phyloP scores from a whole-genome alignment of 2,113 vertebrate species.

The Vanacampus margaritifer region DNA sequence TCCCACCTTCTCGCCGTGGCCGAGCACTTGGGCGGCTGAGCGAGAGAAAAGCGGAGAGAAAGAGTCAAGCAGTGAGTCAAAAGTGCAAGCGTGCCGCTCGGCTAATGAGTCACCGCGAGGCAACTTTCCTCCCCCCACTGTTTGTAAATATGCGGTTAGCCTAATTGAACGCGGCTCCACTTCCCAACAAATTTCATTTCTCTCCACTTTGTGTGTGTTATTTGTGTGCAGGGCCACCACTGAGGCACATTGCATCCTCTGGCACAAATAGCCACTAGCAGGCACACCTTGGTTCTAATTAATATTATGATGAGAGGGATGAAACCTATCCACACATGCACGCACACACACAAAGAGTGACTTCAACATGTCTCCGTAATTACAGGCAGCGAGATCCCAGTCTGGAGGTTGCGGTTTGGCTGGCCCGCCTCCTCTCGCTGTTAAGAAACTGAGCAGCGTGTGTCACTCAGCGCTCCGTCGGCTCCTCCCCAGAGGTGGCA shows the following conservation, averaged over 20 bases:
- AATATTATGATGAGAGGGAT: constrained; percentile 18
- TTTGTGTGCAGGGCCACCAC: background rate
- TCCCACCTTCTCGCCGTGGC: constrained; percentile 33
- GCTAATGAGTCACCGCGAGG: constrained; percentile 67
- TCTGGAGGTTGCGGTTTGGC: constrained; percentile 70
- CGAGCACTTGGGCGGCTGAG: constrained; percentile 30
- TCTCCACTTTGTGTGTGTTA: constrained; percentile 25
- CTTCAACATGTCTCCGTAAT: constrained; percentile 63
- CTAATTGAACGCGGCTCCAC: constrained; percentile 67
- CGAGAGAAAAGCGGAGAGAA: constrained; percentile 4
- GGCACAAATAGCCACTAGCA: constrained; percentile 22
- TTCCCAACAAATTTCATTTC: constrained; percentile 68
- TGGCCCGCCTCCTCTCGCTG: constrained; percentile 58
- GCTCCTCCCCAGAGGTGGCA: constrained; percentile 58
- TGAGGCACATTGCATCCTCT: constrained; percentile 35
- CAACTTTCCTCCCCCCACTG: constrained; percentile 55
- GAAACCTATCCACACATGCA: constrained; percentile 9
- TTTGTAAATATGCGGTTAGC: constrained; percentile 74
- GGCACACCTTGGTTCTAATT: constrained; percentile 11
- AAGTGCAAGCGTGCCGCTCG: constrained; percentile 69
- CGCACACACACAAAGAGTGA: constrained; percentile 27
- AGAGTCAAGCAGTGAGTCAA: constrained; percentile 56
- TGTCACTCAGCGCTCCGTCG: constrained; percentile 64
- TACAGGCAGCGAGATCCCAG: constrained; percentile 62
- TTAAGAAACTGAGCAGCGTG: constrained; percentile 67